phyloP scores from a whole-genome alignment of 2,113 vertebrate species.

The Pterocles gutturalis region DNA sequence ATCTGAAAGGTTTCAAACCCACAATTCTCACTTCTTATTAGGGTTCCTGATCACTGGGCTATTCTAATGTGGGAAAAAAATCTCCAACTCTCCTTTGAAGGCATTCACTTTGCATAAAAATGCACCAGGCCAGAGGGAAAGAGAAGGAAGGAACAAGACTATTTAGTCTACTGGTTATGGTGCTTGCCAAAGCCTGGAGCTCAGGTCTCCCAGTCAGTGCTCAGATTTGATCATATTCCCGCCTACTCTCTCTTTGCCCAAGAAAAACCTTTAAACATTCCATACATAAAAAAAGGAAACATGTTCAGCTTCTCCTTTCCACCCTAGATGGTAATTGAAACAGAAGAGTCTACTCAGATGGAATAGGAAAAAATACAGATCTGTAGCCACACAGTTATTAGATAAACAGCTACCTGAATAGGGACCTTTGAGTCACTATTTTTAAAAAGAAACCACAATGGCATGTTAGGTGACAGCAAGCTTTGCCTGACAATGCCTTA shows the following conservation, averaged over 20 bases:
- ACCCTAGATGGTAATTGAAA: background rate
- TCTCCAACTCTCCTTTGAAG: background rate
- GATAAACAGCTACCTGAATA: background rate
- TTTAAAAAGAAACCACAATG: background rate
- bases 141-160: background rate
- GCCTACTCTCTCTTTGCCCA: background rate
- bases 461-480: background rate
- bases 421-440: background rate
- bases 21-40: background rate
- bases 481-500: background rate
- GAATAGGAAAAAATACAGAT: background rate
- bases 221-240: background rate
- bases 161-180: background rate
- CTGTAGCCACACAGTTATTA: background rate
- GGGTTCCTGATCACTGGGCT: background rate
- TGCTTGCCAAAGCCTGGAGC: background rate
- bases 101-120: background rate
- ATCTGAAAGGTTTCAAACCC: background rate
- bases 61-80: background rate
- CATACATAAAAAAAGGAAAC: background rate
- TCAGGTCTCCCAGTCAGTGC: background rate
- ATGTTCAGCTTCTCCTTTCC: background rate
- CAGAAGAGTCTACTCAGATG: background rate
- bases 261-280: background rate
- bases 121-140: background rate